These are phyloP conservation scores for Chlorops oryzae DNA, from an alignment of 1,140 invertebrate species.

Conservation along the genomic window DNA sequence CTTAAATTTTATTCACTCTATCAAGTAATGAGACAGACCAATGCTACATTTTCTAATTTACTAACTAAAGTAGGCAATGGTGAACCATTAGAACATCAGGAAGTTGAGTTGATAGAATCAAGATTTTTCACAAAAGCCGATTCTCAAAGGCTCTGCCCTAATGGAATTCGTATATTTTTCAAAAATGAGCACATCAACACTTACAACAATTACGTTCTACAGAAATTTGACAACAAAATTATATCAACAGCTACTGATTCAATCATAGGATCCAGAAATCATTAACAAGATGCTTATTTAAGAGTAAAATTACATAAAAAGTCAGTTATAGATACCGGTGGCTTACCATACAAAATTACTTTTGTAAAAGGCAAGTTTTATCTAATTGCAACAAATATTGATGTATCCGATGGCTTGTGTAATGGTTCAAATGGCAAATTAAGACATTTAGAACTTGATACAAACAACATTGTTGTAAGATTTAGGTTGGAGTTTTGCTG, in stretches of 20 bases:
- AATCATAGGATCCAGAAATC: not conserved
- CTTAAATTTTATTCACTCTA: constrained; percentile 25
- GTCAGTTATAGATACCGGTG: constrained; percentile 33
- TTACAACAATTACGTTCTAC: not conserved
- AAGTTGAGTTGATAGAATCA: constrained; percentile 12
- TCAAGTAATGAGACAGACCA: constrained; percentile 27
- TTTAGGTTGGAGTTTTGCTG: not conserved
- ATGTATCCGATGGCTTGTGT: constrained; percentile 37
- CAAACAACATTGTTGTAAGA: not conserved
- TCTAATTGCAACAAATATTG: constrained; percentile 43
- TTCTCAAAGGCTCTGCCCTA: not conserved
- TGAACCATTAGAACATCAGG: not conserved
- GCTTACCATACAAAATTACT: constrained; percentile 37
- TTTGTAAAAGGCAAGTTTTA: constrained; percentile 33
- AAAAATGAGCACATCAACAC: not conserved
- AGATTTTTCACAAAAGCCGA: not conserved
- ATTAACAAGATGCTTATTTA: constrained; percentile 18
- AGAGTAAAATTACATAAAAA: constrained; percentile 38
- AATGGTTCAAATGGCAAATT: constrained; percentile 43
- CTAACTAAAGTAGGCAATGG: constrained; percentile 35
- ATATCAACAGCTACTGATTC: not conserved
- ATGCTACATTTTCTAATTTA: constrained; percentile 22
- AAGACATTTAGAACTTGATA: constrained; percentile 29
- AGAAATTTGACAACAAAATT: not conserved
- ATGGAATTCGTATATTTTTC: not conserved